phyloP scores from a whole-genome alignment of 1,140 invertebrate genomes.

The Lepidurus couesii region DNA sequence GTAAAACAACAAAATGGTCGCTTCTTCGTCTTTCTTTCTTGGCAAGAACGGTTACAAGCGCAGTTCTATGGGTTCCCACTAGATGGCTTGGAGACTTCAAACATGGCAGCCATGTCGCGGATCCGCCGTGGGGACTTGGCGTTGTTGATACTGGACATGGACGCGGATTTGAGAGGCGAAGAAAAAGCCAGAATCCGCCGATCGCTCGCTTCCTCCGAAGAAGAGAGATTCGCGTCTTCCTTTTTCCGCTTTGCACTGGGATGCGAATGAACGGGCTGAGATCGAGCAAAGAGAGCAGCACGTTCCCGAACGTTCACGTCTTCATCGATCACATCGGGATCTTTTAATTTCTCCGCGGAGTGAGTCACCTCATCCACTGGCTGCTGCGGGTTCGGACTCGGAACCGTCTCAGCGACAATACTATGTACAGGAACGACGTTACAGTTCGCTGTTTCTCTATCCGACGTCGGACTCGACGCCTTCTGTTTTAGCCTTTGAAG shows the following conservation, averaged over 20 bases:
- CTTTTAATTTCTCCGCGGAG: not conserved
- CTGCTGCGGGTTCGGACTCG: not conserved
- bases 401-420: constrained; percentile 41
- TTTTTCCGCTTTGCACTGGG: constrained; percentile 27
- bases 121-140: constrained; percentile 62
- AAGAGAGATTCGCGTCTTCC: constrained; percentile 20
- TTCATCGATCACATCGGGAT: constrained; percentile 37
- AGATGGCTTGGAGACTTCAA: constrained; percentile 49
- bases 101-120: constrained; percentile 69
- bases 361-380: constrained; percentile 25
- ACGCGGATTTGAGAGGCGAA: constrained; percentile 25
- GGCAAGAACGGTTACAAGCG: constrained; percentile 41
- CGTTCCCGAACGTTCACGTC: constrained; percentile 42
- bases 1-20: constrained; percentile 42
- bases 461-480: constrained; percentile 39
- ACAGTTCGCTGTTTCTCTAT: constrained; percentile 32
- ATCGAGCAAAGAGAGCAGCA: constrained; percentile 39
- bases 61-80: constrained; percentile 42
- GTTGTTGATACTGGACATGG: constrained; percentile 33
- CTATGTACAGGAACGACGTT: constrained; percentile 30
- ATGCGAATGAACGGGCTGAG: constrained; percentile 25
- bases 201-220: constrained; percentile 26
- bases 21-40: constrained; percentile 40
- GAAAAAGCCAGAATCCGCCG: constrained; percentile 5
- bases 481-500: constrained; percentile 38